These are phyloP conservation scores for Allophyes oxyacanthae DNA, from an alignment of 2,888 invertebrate genomes.

Conservation along the genomic window DNA sequence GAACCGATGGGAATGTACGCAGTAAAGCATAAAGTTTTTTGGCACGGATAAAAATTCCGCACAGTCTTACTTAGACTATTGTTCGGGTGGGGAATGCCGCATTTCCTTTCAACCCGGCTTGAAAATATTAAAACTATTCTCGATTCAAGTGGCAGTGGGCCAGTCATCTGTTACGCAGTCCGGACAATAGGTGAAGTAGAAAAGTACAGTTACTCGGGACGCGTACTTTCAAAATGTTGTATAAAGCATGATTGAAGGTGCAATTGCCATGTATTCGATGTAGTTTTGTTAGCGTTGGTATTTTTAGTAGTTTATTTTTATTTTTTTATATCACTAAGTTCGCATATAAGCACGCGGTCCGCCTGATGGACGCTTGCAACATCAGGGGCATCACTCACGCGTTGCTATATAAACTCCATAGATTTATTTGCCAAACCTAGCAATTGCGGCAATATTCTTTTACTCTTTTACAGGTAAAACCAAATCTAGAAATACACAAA, in stretches of 20 bases:
- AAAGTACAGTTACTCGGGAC: conserved; percentile 11
- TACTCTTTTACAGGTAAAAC: background rate
- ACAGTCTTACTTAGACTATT: conserved; percentile 44
- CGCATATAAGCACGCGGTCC: no score
- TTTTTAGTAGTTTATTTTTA: no score
- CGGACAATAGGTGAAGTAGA: conserved; percentile 24
- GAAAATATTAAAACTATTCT: conserved; percentile 57
- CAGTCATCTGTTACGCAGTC: conserved; percentile 39
- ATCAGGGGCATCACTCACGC: no score
- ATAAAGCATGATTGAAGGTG: no score
- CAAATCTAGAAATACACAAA: background rate
- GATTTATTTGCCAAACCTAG: no score
- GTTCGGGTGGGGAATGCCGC: conserved; percentile 46
- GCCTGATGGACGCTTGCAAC: no score
- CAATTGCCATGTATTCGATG: no score
- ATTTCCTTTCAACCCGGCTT: conserved; percentile 48
- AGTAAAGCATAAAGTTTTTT: conserved; percentile 69
- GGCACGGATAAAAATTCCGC: conserved; percentile 62
- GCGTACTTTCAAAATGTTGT: no score
- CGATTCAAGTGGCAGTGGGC: conserved; percentile 44
- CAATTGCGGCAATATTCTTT: no score
- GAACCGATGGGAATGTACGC: conserved; percentile 62
- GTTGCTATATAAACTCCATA: no score
- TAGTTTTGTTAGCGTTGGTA: no score
- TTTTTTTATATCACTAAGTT: no score